These are phyloP conservation scores for Euzophera pinguis DNA, from an alignment of 2,888 invertebrate genomes.

Conservation along the genomic window DNA sequence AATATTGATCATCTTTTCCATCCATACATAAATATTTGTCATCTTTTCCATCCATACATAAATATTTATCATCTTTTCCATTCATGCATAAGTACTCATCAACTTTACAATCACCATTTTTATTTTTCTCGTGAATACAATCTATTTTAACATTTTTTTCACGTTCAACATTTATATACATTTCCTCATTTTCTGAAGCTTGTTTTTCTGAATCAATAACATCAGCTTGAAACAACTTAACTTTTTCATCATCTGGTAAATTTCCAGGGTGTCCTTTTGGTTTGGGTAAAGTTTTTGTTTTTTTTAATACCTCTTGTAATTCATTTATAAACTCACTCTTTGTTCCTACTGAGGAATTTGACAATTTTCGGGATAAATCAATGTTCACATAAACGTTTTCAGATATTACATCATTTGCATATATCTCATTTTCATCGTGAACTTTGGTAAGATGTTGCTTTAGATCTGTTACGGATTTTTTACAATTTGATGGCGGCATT, in stretches of 20 bases:
- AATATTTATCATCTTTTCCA: constrained; percentile 2
- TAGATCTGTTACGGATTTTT: background rate
- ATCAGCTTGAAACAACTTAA: constrained; percentile 19
- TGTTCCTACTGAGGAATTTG: background rate
- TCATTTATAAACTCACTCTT: constrained; percentile 1
- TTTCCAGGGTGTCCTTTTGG: constrained; percentile 22
- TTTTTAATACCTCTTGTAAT: constrained; percentile 24
- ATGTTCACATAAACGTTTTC: background rate
- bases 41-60: constrained; percentile 2
- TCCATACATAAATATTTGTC: constrained; percentile 3
- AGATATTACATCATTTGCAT: background rate
- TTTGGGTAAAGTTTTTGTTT: constrained; percentile 31
- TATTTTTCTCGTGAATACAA: background rate
- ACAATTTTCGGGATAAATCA: background rate
- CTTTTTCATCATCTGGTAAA: constrained; percentile 44
- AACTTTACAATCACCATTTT: constrained; percentile 4
- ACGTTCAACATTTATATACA: background rate
- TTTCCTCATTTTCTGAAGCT: no score
- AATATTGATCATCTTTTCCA: background rate
- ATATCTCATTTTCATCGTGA: background rate
- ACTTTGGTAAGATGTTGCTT: background rate
- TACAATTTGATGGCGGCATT: constrained; percentile 28
- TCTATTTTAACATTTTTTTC: background rate
- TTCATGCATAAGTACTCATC: constrained; percentile 6
- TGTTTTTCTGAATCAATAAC: background rate